Percentiles rank a stretch among this genome's conserved stretches.
Conservation (phyloP, 1,140 invertebrate genomes). For the Matsumurasca onukii region DNA sequence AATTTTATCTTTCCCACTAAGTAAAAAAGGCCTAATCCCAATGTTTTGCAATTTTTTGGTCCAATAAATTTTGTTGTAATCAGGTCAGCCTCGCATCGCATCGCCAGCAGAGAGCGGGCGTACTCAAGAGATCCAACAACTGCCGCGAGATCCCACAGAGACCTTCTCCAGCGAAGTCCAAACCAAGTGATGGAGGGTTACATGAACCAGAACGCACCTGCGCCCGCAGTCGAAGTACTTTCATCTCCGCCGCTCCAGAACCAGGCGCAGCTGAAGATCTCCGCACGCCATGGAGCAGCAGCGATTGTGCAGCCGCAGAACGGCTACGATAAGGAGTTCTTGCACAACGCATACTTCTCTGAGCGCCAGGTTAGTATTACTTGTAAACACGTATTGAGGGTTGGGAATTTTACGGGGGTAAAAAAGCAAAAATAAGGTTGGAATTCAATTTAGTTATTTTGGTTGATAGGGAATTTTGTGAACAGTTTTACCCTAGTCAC, state of each 20-base stretch:
- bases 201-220: no score
- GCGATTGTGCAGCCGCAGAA: slow-evolving; percentile 33
- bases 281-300: slow-evolving; percentile 1
- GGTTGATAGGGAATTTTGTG: no score
- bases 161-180: slow-evolving; percentile 24
- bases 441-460: no score
- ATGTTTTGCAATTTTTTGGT: no score
- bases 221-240: not conserved
- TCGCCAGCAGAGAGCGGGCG: slow-evolving; percentile 17
- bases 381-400: not conserved
- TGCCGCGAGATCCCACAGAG: no score
- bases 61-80: no score
- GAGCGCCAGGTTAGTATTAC: slow-evolving; percentile 41
- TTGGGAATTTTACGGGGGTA: no score
- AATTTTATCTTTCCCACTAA: no score
- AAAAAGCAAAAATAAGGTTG: no score
- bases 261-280: slow-evolving; percentile 20
- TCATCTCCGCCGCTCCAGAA: slow-evolving; percentile 15
- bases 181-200: slow-evolving; percentile 4
- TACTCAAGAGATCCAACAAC: slow-evolving; percentile 3
- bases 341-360: slow-evolving; percentile 56
- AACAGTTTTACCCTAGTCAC: no score
- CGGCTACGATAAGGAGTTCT: slow-evolving; percentile 47
- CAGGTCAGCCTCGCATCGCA: not conserved
- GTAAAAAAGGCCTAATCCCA: no score